Evolutionary conservation across 2,113 vertebrate genomes (phyloP).

Genomic region (Miniopterus natalensis): DNA sequence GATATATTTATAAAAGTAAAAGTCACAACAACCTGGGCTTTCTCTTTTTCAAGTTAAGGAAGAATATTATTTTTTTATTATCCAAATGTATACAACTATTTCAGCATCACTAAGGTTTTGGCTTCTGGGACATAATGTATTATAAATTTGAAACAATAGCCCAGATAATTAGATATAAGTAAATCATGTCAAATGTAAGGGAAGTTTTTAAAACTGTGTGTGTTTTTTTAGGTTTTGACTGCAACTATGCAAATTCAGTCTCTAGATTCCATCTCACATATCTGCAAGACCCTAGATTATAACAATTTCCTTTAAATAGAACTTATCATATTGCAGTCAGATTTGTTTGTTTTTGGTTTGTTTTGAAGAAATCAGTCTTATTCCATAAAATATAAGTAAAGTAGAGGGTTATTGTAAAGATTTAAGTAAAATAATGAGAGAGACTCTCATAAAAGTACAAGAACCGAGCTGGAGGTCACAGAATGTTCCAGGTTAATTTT

Average conservation of each 20-base stretch:
- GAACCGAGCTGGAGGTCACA: background rate
- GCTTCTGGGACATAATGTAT: background rate
- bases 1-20: constrained; percentile 8
- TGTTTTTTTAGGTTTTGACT: background rate
- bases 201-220: background rate
- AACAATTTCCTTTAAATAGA: constrained; percentile 23
- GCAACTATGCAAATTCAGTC: background rate
- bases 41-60: background rate
- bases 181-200: background rate
- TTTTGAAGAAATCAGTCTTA: background rate
- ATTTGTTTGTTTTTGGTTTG: background rate
- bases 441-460: background rate
- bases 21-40: background rate
- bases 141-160: background rate
- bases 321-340: background rate
- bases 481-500: background rate
- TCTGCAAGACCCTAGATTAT: background rate
- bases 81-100: constrained; percentile 13
- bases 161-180: background rate
- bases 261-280: background rate
- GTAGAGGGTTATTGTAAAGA: background rate
- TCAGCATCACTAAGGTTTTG: background rate
- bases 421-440: background rate
- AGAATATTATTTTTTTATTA: constrained; percentile 38
- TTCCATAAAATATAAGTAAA: background rate